Evolutionary conservation across 2,113 vertebrate species (phyloP).

Genomic region (Hippopotamus amphibius): DNA sequence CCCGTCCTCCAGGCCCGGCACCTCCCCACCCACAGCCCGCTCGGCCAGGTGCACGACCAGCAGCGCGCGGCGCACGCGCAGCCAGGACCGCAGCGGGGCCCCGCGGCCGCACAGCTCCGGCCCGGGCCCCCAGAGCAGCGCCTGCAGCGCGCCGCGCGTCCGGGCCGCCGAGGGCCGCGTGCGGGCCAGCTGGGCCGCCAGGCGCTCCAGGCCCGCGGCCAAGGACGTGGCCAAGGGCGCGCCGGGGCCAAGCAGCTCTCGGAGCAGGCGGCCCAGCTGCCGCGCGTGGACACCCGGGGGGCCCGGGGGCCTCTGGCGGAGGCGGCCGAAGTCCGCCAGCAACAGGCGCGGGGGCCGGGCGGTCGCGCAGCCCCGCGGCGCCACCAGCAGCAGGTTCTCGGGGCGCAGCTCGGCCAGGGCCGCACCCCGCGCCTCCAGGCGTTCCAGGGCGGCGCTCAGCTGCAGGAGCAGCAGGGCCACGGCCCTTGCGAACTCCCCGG

Average conservation of each 20-base stretch:
- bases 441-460: constrained; percentile 86
- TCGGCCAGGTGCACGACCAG: constrained; percentile 90
- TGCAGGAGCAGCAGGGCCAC: constrained; percentile 90
- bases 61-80: constrained; percentile 69
- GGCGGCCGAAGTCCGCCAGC: constrained; percentile 80
- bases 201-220: constrained; percentile 5
- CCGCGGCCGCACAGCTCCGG: constrained; percentile 79
- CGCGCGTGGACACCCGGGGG: constrained; percentile 74
- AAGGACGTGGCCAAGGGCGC: background rate
- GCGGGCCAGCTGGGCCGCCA: constrained; percentile 79
- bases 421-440: constrained; percentile 77
- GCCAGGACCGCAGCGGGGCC: constrained; percentile 61
- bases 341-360: constrained; percentile 84
- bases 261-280: constrained; percentile 85
- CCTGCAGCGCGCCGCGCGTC: constrained; percentile 85
- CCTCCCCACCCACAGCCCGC: background rate
- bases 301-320: background rate
- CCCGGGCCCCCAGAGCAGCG: constrained; percentile 91
- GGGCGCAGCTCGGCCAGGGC: constrained; percentile 82
- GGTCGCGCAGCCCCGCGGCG: background rate
- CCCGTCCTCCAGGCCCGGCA: constrained; percentile 87
- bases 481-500: constrained; percentile 83
- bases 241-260: constrained; percentile 77
- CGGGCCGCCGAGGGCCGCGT: constrained; percentile 79
- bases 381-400: constrained; percentile 85